phyloP scores from a whole-genome alignment of 2,888 invertebrate species.

The Brenthis daphne region DNA sequence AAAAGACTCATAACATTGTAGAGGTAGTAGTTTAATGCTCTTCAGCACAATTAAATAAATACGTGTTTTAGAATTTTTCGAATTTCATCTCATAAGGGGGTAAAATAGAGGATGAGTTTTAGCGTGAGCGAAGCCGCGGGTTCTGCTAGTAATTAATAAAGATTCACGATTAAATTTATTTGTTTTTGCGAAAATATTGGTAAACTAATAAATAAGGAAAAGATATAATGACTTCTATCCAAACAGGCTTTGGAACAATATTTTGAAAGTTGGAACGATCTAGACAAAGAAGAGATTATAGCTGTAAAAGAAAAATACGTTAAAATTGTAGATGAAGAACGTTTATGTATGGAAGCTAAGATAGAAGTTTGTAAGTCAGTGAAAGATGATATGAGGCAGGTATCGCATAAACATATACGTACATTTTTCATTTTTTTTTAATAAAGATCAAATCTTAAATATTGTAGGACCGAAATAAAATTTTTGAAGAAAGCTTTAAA shows the following conservation, averaged over 20 bases:
- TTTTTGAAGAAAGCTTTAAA: constrained; percentile 55
- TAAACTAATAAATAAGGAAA: too few species aligned
- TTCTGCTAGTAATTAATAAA: too few species aligned
- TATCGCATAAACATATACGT: not conserved
- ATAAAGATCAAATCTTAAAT: not conserved
- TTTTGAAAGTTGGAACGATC: constrained; percentile 52
- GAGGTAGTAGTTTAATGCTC: constrained; percentile 43
- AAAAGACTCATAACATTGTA: constrained; percentile 49
- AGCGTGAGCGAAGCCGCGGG: too few species aligned
- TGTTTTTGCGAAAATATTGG: too few species aligned
- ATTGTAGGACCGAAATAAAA: constrained; percentile 53
- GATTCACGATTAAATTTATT: too few species aligned
- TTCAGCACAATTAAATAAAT: too few species aligned
- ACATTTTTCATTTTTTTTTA: not conserved
- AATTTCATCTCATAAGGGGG: too few species aligned
- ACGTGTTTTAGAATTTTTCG: too few species aligned
- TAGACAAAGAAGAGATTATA: constrained; percentile 48
- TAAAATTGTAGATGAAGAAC: constrained; percentile 46
- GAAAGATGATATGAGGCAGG: constrained; percentile 55
- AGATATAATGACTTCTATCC: not conserved
- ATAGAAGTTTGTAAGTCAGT: constrained; percentile 50
- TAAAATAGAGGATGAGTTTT: too few species aligned
- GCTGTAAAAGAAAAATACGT: constrained; percentile 57
- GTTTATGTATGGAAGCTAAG: constrained; percentile 52
- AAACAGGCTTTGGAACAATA: constrained; percentile 54